These are phyloP conservation scores for Platycnemis pennipes DNA, from an alignment of 2,888 invertebrate species.

Conservation along the genomic window DNA sequence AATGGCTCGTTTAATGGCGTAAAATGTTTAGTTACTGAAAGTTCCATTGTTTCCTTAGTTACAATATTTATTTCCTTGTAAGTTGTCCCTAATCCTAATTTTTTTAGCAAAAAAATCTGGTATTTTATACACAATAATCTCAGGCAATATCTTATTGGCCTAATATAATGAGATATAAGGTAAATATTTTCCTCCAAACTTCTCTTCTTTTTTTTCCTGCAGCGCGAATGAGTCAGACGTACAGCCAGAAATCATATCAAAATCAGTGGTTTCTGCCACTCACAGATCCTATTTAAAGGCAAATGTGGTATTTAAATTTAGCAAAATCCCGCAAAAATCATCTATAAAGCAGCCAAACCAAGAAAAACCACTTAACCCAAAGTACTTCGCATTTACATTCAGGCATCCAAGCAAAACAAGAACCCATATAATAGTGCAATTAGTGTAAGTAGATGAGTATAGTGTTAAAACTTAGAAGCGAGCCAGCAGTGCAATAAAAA, in stretches of 20 bases:
- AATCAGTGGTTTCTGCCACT: background rate
- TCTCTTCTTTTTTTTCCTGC: no score
- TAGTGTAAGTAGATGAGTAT: background rate
- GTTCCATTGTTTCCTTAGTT: no score
- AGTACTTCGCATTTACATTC: background rate
- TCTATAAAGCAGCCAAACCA: background rate
- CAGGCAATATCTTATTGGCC: no score
- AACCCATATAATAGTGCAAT: constrained; percentile 24
- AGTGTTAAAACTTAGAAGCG: constrained; percentile 38
- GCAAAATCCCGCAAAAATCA: background rate
- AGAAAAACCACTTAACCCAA: background rate
- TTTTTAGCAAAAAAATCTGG: no score
- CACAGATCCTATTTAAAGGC: background rate
- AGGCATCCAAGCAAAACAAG: background rate
- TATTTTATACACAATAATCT: no score
- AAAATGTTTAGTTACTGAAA: no score
- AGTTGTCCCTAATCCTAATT: no score
- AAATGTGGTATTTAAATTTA: background rate
- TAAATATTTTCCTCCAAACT: no score
- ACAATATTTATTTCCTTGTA: no score
- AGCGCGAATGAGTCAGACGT: no score
- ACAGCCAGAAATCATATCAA: no score
- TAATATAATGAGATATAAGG: no score
- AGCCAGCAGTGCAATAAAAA: constrained; percentile 23
- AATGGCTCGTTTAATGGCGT: background rate